Evolutionary conservation across 1,140 invertebrate genomes (phyloP).

Genomic region (Sweltsa coloradensis): DNA sequence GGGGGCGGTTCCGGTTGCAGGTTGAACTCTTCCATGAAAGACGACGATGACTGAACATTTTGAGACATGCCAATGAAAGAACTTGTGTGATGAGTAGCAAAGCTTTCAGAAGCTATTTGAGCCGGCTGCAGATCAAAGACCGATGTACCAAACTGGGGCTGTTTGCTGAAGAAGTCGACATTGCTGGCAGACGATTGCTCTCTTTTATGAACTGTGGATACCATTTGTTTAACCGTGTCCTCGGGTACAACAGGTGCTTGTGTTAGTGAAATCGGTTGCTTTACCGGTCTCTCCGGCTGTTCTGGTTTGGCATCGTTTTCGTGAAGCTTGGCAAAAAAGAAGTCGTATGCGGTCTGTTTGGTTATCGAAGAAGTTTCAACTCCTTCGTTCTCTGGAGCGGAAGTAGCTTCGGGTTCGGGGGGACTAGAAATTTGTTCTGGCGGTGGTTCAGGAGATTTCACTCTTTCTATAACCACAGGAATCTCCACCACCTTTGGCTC

Average conservation of each 20-base stretch:
- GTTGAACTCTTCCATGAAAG: constrained; percentile 36
- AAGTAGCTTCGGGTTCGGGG: not conserved
- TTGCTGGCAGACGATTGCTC: no score
- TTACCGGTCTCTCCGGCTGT: no score
- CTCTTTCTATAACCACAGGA: not conserved
- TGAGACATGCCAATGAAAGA: no score
- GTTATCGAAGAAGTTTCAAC: constrained; percentile 33
- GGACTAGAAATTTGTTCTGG: not conserved
- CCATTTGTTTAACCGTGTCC: no score
- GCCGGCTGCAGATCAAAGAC: no score
- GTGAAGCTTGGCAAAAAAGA: constrained; percentile 42
- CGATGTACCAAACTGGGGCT: no score
- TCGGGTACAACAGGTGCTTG: no score
- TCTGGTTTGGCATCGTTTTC: constrained; percentile 23
- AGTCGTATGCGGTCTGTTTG: constrained; percentile 39
- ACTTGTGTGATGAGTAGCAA: no score
- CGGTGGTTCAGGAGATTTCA: not conserved
- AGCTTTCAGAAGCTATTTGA: no score
- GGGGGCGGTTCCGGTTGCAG: constrained; percentile 55
- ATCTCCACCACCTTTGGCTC: not conserved
- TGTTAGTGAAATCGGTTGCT: no score
- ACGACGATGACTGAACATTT: not conserved
- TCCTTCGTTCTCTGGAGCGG: constrained; percentile 21
- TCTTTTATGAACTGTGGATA: no score
- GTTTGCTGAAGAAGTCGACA: no score